Evolutionary conservation across 2,797 vertebrate species (phyloP), one percentile per base, ranked within the genome.

Genomic region (Etheostoma nigrum): DNA sequence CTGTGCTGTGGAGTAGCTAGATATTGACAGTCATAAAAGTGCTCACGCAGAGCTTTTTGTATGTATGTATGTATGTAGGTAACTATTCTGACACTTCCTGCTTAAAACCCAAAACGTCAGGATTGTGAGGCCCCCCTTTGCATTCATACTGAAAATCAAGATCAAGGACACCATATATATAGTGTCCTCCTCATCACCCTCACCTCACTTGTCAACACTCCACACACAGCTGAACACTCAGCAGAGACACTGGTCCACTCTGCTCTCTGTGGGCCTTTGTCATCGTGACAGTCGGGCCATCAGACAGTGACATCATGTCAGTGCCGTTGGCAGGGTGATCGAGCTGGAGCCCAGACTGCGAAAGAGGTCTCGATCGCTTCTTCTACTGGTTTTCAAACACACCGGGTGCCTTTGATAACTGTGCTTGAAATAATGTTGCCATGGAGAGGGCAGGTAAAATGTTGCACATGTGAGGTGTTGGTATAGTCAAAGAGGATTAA

Each of bases 221-320:
- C 18, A 25, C 30, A 40, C 18, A n/a, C 42, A 40, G 58, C 10
- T 13, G 18, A 49, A 27, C 54, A 8, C 19, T 36, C 72, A 19
- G 14, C 62, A 5, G 49, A 27, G 53, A 52, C 45, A 23, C 15
- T 49, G 33, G 5, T 48, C 64, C 19, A 12, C 40, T 57, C 51
- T 18, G 36, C 23, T 23, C 27, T 75, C 49, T 47, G 44, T 16
- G 21, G 4, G 36, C 57, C 73, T 30, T 13, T 58, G 44, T 81
- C 60, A 45, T 45, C 1, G 10, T 61, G 69, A 63, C 71, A 21
- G 59, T 10, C 2, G 2, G 30, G 45, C 21, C 53, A 52, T 59
- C 71, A 58, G 45, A 48, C 51, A 30, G 47, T 60, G 66, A 53
- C 66, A 33, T 62, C 66, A 23, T 18, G 48, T 40, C 67, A 36